phyloP scores from a whole-genome alignment of 2,888 invertebrate genomes.

The Liodrosophila aerea region DNA sequence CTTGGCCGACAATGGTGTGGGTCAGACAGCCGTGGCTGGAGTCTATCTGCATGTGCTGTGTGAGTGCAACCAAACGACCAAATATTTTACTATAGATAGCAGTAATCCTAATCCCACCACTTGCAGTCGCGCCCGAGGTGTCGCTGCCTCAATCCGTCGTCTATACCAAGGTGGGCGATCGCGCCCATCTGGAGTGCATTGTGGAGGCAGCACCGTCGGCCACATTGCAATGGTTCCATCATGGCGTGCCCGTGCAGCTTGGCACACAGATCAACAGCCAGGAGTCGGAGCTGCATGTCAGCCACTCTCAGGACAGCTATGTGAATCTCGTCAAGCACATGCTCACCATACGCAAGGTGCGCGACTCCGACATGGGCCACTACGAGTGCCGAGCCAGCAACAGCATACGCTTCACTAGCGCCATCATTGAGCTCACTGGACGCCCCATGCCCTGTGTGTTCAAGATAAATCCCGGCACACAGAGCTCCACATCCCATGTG shows the following conservation, averaged over 20 bases:
- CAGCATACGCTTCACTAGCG: slow-evolving; percentile 87
- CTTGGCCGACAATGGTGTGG: slow-evolving; percentile 88
- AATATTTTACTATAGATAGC: no score
- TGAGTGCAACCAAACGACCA: slow-evolving; percentile 81
- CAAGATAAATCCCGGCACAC: slow-evolving; percentile 79
- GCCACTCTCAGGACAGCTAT: slow-evolving; percentile 83
- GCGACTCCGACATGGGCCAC: slow-evolving; percentile 88
- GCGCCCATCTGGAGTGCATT: slow-evolving; percentile 87
- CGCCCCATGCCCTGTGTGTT: slow-evolving; percentile 81
- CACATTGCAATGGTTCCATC: slow-evolving; percentile 87
- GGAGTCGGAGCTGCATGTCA: slow-evolving; percentile 81
- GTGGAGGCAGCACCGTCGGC: slow-evolving; percentile 88
- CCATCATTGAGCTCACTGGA: slow-evolving; percentile 88
- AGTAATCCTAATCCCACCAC: background rate
- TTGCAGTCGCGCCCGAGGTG: slow-evolving; percentile 89
- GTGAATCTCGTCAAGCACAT: slow-evolving; percentile 85
- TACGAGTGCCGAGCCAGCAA: slow-evolving; percentile 91
- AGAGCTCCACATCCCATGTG: slow-evolving; percentile 85
- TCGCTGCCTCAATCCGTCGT: slow-evolving; percentile 86
- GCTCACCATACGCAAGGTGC: slow-evolving; percentile 87
- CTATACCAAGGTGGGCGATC: slow-evolving; percentile 88
- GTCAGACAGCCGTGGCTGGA: slow-evolving; percentile 87
- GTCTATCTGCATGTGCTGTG: slow-evolving; percentile 89
- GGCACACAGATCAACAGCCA: slow-evolving; percentile 81
- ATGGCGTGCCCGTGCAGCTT: slow-evolving; percentile 84